phyloP scores from a whole-genome alignment of 2,113 vertebrate genomes.

The Cynopterus brachyotis region DNA sequence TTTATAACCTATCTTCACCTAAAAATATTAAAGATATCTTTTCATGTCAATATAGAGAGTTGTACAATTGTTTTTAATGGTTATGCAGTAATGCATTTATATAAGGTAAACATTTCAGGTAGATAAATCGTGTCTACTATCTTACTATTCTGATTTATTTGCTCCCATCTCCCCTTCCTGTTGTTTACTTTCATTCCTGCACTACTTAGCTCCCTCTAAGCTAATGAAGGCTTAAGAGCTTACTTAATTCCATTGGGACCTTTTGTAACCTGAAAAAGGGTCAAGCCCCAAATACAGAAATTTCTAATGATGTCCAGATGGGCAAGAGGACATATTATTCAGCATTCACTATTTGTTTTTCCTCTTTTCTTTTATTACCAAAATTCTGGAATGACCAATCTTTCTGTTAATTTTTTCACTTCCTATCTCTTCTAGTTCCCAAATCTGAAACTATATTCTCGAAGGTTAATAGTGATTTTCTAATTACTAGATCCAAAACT shows the following conservation, averaged over 20 bases:
- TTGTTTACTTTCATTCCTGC: background rate
- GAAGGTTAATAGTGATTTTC: constrained; percentile 56
- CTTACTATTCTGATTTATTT: background rate
- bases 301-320: background rate
- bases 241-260: background rate
- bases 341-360: background rate
- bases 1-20: background rate
- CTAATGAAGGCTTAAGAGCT: background rate
- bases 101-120: background rate
- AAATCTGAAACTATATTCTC: constrained; percentile 2
- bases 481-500: constrained; percentile 37
- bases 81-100: background rate
- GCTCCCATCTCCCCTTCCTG: background rate
- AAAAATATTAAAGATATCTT: background rate
- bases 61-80: background rate
- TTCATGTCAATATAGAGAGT: background rate
- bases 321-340: background rate
- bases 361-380: background rate
- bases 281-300: background rate
- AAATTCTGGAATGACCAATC: background rate
- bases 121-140: background rate
- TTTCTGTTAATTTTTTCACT: background rate
- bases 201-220: background rate
- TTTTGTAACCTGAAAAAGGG: background rate
- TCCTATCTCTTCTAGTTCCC: background rate